Conservation (phyloP, 2,113 vertebrate species). For the Aphyosemion australe region DNA sequence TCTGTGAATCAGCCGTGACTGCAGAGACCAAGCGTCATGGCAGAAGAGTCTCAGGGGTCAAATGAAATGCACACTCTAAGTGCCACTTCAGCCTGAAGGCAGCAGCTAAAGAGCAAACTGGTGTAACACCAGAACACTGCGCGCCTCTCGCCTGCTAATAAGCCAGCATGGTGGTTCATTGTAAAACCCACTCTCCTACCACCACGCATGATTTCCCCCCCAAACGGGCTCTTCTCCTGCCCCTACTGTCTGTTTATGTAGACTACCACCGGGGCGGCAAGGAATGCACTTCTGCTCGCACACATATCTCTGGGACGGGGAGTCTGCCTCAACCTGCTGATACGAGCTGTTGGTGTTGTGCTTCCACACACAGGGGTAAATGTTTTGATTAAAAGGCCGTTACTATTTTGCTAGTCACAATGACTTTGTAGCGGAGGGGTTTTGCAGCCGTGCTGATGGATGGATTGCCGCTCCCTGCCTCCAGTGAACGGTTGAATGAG, state of each 20-base stretch:
- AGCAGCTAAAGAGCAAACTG: conserved; percentile 52
- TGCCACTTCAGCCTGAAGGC: conserved; percentile 71
- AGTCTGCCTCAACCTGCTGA: conserved; percentile 73
- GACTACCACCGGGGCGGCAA: conserved; percentile 55
- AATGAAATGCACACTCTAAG: conserved; percentile 66
- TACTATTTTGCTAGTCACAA: conserved; percentile 78
- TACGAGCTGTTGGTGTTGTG: conserved; percentile 65
- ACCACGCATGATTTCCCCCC: conserved; percentile 60
- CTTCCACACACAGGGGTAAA: conserved; percentile 58
- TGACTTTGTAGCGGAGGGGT: conserved; percentile 70
- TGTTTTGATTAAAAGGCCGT: conserved; percentile 79
- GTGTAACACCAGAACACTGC: conserved; percentile 32
- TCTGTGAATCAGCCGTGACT: conserved; percentile 56
- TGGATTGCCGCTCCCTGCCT: conserved; percentile 69
- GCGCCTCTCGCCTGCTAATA: conserved; percentile 34
- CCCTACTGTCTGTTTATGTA: conserved; percentile 56
- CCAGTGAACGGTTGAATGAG: conserved; percentile 62
- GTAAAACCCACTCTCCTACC: conserved; percentile 37
- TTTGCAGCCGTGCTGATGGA: conserved; percentile 71
- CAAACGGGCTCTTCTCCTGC: conserved; percentile 50
- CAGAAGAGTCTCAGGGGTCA: conserved; percentile 62
- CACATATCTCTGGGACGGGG: conserved; percentile 41
- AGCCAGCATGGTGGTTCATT: conserved; percentile 31
- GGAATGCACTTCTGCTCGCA: conserved; percentile 59
- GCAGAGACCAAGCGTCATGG: conserved; percentile 48